Percentiles rank a stretch among this genome's conserved stretches.
These are phyloP conservation scores for Tylochromis polylepis DNA, from an alignment of 2,113 vertebrate species.

Conservation along the genomic window DNA sequence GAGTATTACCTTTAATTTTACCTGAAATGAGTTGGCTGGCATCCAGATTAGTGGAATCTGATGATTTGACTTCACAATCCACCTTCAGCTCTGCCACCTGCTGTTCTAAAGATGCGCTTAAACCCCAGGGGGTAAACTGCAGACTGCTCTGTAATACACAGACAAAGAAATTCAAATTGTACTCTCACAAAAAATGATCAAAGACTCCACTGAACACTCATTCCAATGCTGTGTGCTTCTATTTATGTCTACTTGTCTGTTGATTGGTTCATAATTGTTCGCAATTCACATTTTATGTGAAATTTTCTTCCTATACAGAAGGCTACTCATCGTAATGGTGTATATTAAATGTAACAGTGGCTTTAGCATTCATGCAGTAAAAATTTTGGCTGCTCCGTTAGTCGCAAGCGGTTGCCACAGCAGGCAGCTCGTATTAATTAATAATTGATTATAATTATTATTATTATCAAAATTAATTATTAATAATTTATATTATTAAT, in stretches of 20 bases:
- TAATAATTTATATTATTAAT: no score
- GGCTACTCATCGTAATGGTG: accelerated
- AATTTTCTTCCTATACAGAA: background rate
- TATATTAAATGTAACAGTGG: background rate
- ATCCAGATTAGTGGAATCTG: constrained; percentile 12
- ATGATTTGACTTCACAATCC: constrained; percentile 49
- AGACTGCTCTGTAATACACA: constrained; percentile 43
- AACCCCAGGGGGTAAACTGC: constrained; percentile 42
- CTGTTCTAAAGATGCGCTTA: constrained; percentile 77
- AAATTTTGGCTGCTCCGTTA: background rate
- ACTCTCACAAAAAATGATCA: background rate
- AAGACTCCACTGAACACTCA: background rate
- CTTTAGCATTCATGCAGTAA: background rate
- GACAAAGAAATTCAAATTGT: background rate
- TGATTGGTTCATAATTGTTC: background rate
- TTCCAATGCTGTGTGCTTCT: accelerated
- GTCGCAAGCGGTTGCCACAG: background rate
- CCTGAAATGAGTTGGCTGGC: constrained; percentile 67
- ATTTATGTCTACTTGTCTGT: background rate
- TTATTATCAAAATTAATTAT: no score
- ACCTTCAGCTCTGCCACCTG: constrained; percentile 79
- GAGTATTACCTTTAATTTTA: constrained; percentile 54
- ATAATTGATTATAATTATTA: no score
- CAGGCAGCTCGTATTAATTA: background rate
- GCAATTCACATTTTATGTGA: background rate